These are phyloP conservation scores for Agriopis leucophaearia DNA, from an alignment of 2,888 invertebrate genomes.

Conservation along the genomic window DNA sequence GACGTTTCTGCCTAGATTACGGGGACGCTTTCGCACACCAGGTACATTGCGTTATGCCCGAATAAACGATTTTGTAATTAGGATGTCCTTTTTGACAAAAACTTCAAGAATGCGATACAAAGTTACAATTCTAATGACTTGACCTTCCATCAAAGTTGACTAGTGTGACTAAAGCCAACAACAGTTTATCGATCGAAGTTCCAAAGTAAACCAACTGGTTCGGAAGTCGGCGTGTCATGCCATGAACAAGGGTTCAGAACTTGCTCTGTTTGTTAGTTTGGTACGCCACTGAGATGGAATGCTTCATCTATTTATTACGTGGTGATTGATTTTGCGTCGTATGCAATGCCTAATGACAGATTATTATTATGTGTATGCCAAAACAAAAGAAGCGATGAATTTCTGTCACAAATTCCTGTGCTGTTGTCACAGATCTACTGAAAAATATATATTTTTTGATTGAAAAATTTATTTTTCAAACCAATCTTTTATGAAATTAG, in stretches of 20 bases:
- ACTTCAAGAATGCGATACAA: slow-evolving; percentile 2
- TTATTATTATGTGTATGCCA: too few species aligned
- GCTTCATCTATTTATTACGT: slow-evolving; percentile 11
- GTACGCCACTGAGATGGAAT: slow-evolving; percentile 24
- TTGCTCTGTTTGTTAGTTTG: slow-evolving; percentile 30
- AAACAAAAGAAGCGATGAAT: too few species aligned
- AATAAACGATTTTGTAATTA: too few species aligned
- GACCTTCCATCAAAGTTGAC: slow-evolving; percentile 22
- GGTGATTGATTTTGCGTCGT: slow-evolving; percentile 21
- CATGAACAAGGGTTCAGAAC: slow-evolving; percentile 31
- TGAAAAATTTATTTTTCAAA: too few species aligned
- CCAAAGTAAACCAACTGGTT: slow-evolving; percentile 32
- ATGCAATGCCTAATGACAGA: neutral
- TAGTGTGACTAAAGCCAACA: slow-evolving; percentile 19
- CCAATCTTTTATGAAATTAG: too few species aligned
- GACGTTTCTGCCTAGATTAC: too few species aligned
- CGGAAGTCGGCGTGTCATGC: slow-evolving; percentile 37
- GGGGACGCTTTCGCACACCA: too few species aligned
- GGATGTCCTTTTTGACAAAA: neutral
- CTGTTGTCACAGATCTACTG: too few species aligned
- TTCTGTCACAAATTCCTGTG: too few species aligned
- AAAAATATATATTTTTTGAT: too few species aligned
- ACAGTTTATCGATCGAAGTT: slow-evolving; percentile 30
- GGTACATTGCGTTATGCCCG: too few species aligned
- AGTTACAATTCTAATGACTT: slow-evolving; percentile 1